Conservation (phyloP, 1,140 invertebrate genomes). For the Drosophila athabasca region DNA sequence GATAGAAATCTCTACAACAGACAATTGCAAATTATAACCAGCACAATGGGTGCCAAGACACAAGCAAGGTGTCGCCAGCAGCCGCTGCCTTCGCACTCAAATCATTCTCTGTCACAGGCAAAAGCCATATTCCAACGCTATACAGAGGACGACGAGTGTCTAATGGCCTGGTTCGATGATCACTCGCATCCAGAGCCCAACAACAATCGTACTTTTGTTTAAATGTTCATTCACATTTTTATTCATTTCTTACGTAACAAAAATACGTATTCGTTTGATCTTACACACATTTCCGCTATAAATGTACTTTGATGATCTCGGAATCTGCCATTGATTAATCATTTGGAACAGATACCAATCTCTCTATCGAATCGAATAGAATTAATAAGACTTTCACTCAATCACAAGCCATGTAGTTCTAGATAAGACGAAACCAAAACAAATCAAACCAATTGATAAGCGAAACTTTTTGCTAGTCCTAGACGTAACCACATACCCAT, state of each 20-base stretch:
- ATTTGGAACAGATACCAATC: not conserved
- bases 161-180: slow-evolving; percentile 33
- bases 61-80: slow-evolving; percentile 31
- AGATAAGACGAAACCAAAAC: slow-evolving; percentile 12
- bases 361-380: too few species aligned
- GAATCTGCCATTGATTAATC: not conserved
- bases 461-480: slow-evolving; percentile 58
- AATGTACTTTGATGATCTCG: too few species aligned
- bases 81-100: not conserved
- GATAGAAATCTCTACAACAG: slow-evolving; percentile 76
- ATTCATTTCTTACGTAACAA: not conserved
- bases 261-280: slow-evolving; percentile 26
- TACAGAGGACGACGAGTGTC: slow-evolving; percentile 62
- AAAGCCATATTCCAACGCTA: slow-evolving; percentile 62
- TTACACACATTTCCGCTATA: too few species aligned
- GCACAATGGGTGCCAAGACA: slow-evolving; percentile 48
- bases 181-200: slow-evolving; percentile 40
- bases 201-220: slow-evolving; percentile 54
- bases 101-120: slow-evolving; percentile 16
- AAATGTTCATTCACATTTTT: slow-evolving; percentile 6
- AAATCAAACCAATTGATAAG: not conserved
- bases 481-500: slow-evolving; percentile 24
- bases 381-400: too few species aligned
- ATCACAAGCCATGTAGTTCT: slow-evolving; percentile 20
- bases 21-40: slow-evolving; percentile 78